Evolutionary conservation across 2,797 vertebrate genomes (phyloP), one percentile per base, ranked within the genome.

Genomic region (Pempheris klunzingeri): DNA sequence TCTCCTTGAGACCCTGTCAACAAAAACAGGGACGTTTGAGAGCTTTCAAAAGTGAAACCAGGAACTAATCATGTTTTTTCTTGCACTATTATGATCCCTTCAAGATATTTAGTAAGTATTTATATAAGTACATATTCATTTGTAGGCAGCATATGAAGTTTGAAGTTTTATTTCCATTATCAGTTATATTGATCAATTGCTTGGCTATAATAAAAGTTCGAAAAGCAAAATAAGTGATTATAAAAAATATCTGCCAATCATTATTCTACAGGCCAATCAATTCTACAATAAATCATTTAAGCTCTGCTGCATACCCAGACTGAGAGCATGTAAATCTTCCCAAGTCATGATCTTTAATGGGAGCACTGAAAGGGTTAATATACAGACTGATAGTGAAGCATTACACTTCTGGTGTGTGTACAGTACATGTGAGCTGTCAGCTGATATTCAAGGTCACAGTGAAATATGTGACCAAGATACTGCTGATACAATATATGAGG

Each of bases 401-500:
- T 58, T 71, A 46, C 38, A 59, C 24, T 34, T 58, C 4, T 36
- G 22, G 39, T 62, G 32, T 60, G 58, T 58, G 30, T 22, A 5
- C 43, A 41, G 36, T 4, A 57, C 63, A 70, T 26, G 50, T 49
- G 70, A 77, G 60, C 60, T 47, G 63, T 80, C 78, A 80, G 43
- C 59, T 81, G 43, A 80, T 74, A 66, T 41, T 72, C 76, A 87
- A 79, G 82, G 74, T 85, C 83, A 77, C 18, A 46, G 26, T 72
- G 61, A 85, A 78, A 76, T 47, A 66, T 68, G 46, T 55, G 70
- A 47, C 78, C 68, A 34, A 66, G 60, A 87, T 75, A 57, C 41
- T 58, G 61, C 70, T 62, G 67, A 61, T 77, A 67, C n/a, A 73
- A 73, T 70, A 68, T 44, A 49, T 30, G 38, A 75, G 49, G 49